Base-by-base conservation (phyloP, 2,797 vertebrate species). In the Anguilla marmorata region DNA sequence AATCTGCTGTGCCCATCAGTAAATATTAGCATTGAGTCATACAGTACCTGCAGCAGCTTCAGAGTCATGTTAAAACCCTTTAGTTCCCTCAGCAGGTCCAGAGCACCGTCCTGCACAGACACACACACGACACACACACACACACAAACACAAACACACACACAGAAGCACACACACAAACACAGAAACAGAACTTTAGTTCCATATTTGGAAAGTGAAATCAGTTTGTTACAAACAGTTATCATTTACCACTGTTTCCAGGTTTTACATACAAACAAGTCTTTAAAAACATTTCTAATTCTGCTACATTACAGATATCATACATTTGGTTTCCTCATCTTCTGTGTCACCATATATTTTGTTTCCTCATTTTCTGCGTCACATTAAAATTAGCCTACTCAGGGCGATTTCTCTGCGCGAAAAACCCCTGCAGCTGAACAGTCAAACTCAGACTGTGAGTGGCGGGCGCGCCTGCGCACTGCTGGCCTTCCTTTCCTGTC, bases 1-100 rank as follows among this genome's bases (percentile, higher is more conserved):
- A 24, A 0, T n/a, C 6, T 66, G 60, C n/a, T 66, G 60, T 66
- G 12, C 5, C 12, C 8, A 8, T 24, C 60, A 66, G 8, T 30
- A 16, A 27, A 27, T 74, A 9, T 37, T 16, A 14, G 24, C 27
- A 74, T 30, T 11, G 8, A 74, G 30, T 37, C 30, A 30, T 33
- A 74, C 69, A 12, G 27, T 95, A 99, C 98, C 98, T 99, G 98
- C 58, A 99, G 97, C 88, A 99, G 96, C 92, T 97, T 97, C 89
- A 99, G 95, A 33, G 97, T 98, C 97, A 99, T 98, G 85, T 96
- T 96, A 93, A 97, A 97, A 90, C 93, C 76, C 14, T 95, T 95
- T 84, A 99, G 94, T 88, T 98, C 97, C 92, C 95, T 97, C 93
- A 99, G 94, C 89, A 99, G 94, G 92, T 98, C 98, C 88, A 99